These are phyloP conservation scores for Caenorhabditis doughertyi DNA, from an alignment of 2,888 invertebrate genomes.

Conservation along the genomic window DNA sequence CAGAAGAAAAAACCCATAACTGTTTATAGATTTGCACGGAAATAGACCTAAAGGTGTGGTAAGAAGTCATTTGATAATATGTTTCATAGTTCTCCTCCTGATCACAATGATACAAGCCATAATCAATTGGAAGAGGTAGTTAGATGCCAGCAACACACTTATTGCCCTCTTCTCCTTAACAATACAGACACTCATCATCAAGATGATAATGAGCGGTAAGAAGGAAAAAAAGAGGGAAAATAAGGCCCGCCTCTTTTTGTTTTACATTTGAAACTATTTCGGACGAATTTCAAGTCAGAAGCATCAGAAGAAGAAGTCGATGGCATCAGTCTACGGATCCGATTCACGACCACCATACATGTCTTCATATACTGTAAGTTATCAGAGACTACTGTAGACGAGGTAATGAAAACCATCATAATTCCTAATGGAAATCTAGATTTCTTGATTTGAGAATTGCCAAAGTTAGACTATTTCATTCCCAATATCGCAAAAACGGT, in stretches of 20 bases:
- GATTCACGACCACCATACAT: constrained; percentile 54
- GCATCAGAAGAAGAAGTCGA: constrained; percentile 9
- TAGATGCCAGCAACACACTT: constrained; percentile 2
- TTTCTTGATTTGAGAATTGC: too few relatives aligned
- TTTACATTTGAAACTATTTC: constrained; percentile 33
- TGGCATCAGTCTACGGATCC: constrained; percentile 50
- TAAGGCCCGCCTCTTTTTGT: constrained; percentile 21
- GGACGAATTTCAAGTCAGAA: constrained; percentile 34
- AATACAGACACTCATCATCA: constrained; percentile 20
- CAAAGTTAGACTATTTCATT: too few relatives aligned
- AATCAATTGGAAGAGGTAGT: neutral
- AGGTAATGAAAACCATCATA: too few relatives aligned
- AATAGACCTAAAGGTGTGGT: constrained; percentile 29
- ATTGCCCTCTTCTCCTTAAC: constrained; percentile 25
- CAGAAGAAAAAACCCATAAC: neutral
- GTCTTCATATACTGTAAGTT: constrained; percentile 58
- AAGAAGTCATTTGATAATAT: constrained; percentile 28
- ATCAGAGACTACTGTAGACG: too few relatives aligned
- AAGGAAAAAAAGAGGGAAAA: neutral
- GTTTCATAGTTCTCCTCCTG: constrained; percentile 27
- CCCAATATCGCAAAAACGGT: too few relatives aligned
- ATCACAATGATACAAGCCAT: constrained; percentile 19
- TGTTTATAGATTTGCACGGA: constrained; percentile 28
- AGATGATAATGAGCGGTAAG: constrained; percentile 43
- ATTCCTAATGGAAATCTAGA: too few relatives aligned